A percentile compares a stretch with the other conserved stretches of the same genome.
phyloP scores from a whole-genome alignment of 2,888 invertebrate species.

The Ditula angustiorana region DNA sequence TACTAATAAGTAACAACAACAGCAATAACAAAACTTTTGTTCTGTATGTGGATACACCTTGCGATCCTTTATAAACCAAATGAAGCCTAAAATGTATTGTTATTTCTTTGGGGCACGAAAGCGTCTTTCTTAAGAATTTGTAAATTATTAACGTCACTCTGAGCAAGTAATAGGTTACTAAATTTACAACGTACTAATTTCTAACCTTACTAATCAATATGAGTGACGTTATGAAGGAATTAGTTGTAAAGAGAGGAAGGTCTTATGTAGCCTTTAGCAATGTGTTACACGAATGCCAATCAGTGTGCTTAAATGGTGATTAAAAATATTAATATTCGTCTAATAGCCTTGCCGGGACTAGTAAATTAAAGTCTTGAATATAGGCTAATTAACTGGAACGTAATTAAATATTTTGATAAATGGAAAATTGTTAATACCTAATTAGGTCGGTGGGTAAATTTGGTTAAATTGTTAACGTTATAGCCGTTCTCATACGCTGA shows the following conservation, averaged over 20 bases:
- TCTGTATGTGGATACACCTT: too few species aligned
- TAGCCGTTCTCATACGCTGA: too few species aligned
- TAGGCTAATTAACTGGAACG: background rate
- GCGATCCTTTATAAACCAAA: too few species aligned
- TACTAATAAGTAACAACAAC: too few species aligned
- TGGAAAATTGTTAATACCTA: too few species aligned
- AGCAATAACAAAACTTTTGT: too few species aligned
- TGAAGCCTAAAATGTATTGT: too few species aligned
- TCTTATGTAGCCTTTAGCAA: background rate
- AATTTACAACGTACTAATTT: background rate
- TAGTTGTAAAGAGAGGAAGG: background rate
- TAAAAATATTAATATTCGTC: background rate
- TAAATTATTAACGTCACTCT: background rate
- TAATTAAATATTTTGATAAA: background rate
- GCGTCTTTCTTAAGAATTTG: too few species aligned
- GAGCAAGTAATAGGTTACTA: background rate
- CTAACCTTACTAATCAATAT: conserved; percentile 4
- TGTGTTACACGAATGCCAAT: background rate
- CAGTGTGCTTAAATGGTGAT: background rate
- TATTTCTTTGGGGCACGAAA: too few species aligned
- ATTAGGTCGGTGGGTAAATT: too few species aligned
- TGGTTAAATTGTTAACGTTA: too few species aligned
- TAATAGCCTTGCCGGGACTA: background rate
- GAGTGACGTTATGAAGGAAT: background rate
- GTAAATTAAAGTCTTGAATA: background rate